Percentiles rank a stretch among this genome's conserved stretches.
These are phyloP conservation scores for Meghimatium bilineatum DNA, from an alignment of 2,888 invertebrate species.

Conservation along the genomic window DNA sequence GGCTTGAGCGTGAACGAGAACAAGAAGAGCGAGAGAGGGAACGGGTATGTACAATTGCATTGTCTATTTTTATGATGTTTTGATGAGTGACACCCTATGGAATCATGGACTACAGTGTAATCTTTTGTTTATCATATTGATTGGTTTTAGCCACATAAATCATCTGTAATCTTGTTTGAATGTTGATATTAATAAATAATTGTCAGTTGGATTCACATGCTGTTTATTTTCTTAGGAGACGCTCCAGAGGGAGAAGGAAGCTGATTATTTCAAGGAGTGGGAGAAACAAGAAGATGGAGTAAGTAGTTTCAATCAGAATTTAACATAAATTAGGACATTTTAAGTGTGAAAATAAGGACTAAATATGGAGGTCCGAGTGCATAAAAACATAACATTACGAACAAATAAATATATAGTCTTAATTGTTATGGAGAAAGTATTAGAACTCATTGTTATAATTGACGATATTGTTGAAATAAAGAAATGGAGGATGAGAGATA, in stretches of 20 bases:
- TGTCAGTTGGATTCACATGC: neutral
- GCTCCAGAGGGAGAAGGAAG: constrained; percentile 90
- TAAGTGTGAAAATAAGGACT: neutral
- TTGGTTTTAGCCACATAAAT: no score
- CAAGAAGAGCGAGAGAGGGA: constrained; percentile 82
- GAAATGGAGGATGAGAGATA: no score
- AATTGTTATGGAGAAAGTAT: no score
- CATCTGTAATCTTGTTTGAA: no score
- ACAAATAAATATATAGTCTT: no score
- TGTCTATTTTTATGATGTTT: neutral
- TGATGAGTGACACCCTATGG: neutral
- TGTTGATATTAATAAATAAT: no score
- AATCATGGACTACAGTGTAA: no score
- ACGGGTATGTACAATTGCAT: constrained; percentile 79
- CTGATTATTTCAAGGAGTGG: constrained; percentile 94
- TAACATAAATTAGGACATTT: neutral
- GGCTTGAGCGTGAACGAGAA: constrained; percentile 90
- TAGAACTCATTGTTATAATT: no score
- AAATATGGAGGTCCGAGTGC: no score
- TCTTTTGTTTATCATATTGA: no score
- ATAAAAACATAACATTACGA: no score
- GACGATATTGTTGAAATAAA: no score
- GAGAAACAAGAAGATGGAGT: constrained; percentile 92
- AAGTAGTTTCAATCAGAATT: constrained; percentile 50
- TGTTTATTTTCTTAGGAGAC: constrained; percentile 78